phyloP scores from a whole-genome alignment of 2,797 vertebrate species.

The Micrastur ruficollis region DNA sequence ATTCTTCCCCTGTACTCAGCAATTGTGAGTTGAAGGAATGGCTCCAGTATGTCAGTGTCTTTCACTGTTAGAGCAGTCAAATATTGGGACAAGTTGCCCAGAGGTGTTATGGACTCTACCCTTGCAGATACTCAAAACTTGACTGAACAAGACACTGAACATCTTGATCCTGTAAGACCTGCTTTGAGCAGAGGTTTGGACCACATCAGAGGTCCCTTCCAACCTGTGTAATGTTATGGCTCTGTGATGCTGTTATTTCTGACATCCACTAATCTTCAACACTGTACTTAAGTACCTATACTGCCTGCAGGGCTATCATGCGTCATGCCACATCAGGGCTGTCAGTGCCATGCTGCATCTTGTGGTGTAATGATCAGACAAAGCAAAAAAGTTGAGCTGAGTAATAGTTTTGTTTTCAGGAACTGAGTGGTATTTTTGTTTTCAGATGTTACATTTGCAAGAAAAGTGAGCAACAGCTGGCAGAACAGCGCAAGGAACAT shows the following conservation, averaged over 20 bases:
- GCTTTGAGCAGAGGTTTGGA: neutral
- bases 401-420: neutral
- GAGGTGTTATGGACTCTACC: neutral
- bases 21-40: neutral
- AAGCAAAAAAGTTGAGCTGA: neutral
- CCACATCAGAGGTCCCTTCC: neutral
- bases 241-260: neutral
- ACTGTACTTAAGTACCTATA: neutral
- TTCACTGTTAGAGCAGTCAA: neutral
- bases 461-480: conserved; percentile 69
- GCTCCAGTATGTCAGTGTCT: neutral
- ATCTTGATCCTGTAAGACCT: neutral
- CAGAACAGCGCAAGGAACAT: conserved; percentile 51
- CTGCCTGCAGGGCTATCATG: neutral
- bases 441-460: conserved; percentile 76
- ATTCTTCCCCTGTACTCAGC: neutral
- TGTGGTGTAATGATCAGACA: neutral
- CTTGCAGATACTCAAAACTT: neutral
- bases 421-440: neutral
- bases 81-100: neutral
- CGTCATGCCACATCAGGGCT: neutral
- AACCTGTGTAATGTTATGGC: neutral
- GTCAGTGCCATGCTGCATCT: neutral
- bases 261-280: neutral
- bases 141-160: neutral